Percentiles rank a stretch among this genome's conserved stretches.
phyloP scores from a whole-genome alignment of 2,888 invertebrate species.

The Buathra laborator region DNA sequence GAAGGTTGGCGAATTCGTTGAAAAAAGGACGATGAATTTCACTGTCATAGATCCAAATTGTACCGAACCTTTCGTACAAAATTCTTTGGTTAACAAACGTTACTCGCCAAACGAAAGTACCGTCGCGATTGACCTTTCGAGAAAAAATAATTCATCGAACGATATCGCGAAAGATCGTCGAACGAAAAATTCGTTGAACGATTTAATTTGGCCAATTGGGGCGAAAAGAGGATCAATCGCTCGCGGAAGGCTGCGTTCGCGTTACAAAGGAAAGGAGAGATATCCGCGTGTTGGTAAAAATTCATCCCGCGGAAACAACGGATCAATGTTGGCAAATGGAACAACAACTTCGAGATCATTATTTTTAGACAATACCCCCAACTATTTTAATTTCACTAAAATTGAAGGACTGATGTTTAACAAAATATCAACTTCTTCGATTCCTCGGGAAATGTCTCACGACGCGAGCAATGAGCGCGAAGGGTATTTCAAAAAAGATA shows the following conservation, averaged over 20 bases:
- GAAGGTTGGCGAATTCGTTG: not conserved
- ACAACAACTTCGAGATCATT: not conserved
- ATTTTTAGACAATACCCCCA: not conserved
- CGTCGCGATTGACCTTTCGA: not conserved
- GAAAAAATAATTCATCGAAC: not conserved
- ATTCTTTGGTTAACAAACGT: constrained; percentile 12
- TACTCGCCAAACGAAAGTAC: constrained; percentile 46
- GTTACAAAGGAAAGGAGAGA: constrained; percentile 45
- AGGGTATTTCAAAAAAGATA: not conserved
- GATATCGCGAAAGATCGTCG: constrained; percentile 4
- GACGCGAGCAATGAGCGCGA: not conserved
- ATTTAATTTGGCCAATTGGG: too few relatives aligned
- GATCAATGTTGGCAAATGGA: not conserved
- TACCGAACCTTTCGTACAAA: constrained; percentile 13
- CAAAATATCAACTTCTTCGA: not conserved
- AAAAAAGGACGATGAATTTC: constrained; percentile 28
- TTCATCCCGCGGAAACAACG: constrained; percentile 32
- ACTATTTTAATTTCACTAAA: not conserved
- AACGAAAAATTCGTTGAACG: constrained; percentile 8
- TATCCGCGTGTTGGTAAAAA: constrained; percentile 29
- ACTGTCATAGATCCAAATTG: constrained; percentile 33
- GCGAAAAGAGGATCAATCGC: constrained; percentile 1
- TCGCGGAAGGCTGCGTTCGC: constrained; percentile 43
- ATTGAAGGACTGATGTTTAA: not conserved
- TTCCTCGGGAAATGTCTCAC: not conserved